Evolutionary conservation across 2,797 vertebrate genomes (phyloP), one percentile per base, ranked within the genome.

Genomic region (Cebuella pygmaea): DNA sequence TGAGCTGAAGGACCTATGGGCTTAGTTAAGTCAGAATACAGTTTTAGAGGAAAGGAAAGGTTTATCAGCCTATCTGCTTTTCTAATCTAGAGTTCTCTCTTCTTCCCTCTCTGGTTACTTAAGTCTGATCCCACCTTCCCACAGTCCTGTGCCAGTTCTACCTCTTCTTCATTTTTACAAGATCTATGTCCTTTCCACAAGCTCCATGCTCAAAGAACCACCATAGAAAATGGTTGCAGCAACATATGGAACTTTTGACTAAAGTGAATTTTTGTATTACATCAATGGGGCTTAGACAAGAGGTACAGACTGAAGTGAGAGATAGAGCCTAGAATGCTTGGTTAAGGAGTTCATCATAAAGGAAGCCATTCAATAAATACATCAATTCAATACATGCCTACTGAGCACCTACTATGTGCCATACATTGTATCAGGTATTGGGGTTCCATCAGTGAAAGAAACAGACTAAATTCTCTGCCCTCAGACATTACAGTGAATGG

Each of bases 281-380:
- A 52, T 52, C 26, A 79, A 5, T 30, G 41, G 46, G 48, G 19
- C 55, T 95, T 59, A 61, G 4, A 15, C 79, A 19, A 88, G 72
- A 80, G 72, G 67, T 6, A 22, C 8, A 80, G 80, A 74, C 36
- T 2, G 4, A 70, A 70, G 36, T 79, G n/a, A 83, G 61, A 36
- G 61, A 41, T 13, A 39, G 52, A 14, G 14, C 50, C 33, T 12
- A 57, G 26, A 81, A 22, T 36, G 36, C 74, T 82, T 57, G 20
- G 24, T 88, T 59, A 94, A 94, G 44, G 27, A 85, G 24, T 76
- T 93, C 39, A 64, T 50, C 48, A 87, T 41, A 72, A 86, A 93
- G 64, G 20, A 85, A 72, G n/a, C 67, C 44, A 91, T 33, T 94
- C n/a, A 80, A 61, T 78, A 84, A 80, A 88, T 84, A 85, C 9